These are phyloP conservation scores for Lampris megalopsis DNA, from an alignment of 2,113 vertebrate genomes.

Conservation along the genomic window DNA sequence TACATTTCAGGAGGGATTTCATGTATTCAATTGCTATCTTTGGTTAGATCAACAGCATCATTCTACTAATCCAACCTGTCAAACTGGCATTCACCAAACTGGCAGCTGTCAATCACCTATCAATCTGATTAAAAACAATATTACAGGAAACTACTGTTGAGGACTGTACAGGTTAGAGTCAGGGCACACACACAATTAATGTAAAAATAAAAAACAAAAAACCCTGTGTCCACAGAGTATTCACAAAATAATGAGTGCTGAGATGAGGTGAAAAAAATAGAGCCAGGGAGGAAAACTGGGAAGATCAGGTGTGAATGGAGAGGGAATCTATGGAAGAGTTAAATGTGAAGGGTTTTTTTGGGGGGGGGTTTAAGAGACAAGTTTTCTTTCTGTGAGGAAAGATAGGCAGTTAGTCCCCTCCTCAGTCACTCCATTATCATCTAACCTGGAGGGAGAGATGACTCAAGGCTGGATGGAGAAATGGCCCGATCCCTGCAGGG, in stretches of 20 bases:
- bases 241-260: neutral
- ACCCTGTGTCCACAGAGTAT: too few species aligned
- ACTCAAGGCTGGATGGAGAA: slow-evolving; percentile 7
- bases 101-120: too few species aligned
- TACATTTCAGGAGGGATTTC: too few species aligned
- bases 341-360: neutral
- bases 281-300: neutral
- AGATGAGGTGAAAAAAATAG: neutral
- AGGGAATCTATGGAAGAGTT: neutral
- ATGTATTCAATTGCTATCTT: too few species aligned
- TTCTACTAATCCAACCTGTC: too few species aligned
- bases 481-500: neutral
- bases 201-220: too few species aligned
- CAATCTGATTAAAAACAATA: neutral
- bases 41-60: too few species aligned
- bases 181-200: too few species aligned
- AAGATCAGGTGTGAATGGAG: neutral
- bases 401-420: neutral
- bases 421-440: neutral
- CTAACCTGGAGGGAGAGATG: slow-evolving; percentile 1
- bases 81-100: too few species aligned
- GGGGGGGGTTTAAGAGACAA: neutral
- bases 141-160: neutral
- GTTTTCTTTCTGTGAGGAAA: neutral
- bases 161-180: too few species aligned